Conservation (phyloP, 2,797 vertebrate genomes). For the Vultur gryphus region DNA sequence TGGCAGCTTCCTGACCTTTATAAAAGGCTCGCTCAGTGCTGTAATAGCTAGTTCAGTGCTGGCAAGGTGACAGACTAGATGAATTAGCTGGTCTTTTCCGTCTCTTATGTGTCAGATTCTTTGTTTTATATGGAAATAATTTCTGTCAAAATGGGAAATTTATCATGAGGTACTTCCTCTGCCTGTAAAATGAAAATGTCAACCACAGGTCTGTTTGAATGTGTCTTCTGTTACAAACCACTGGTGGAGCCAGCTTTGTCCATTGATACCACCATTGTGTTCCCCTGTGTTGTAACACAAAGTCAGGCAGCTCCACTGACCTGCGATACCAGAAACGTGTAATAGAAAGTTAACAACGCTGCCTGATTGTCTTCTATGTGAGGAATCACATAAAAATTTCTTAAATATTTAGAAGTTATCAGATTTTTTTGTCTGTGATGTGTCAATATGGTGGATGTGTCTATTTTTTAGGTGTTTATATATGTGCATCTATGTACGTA, state of each 20-base stretch:
- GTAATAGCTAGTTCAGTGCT: background rate
- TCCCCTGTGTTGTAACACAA: background rate
- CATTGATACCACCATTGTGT: background rate
- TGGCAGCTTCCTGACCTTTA: conserved; percentile 48
- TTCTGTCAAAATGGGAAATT: conserved; percentile 38
- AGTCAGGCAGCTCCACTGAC: background rate
- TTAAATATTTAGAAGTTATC: background rate
- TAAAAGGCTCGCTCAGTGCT: background rate
- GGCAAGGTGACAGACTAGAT: conserved; percentile 22
- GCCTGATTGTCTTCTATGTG: background rate
- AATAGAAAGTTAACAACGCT: fast-evolving
- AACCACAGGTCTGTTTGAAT: background rate
- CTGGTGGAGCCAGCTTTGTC: background rate
- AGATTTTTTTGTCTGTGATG: background rate
- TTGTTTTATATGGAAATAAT: conserved; percentile 59
- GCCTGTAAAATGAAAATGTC: conserved; percentile 19
- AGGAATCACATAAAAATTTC: background rate
- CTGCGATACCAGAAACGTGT: fast-evolving
- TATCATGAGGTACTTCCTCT: conserved; percentile 13
- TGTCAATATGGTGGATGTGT: background rate
- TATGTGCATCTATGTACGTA: background rate
- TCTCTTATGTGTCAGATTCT: conserved; percentile 15
- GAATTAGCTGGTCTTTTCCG: conserved; percentile 6
- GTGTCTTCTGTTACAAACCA: background rate
- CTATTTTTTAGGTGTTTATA: fast-evolving